Evolutionary conservation across 1,140 invertebrate species (phyloP).

Genomic region (Cyrtorhinus lividipennis): DNA sequence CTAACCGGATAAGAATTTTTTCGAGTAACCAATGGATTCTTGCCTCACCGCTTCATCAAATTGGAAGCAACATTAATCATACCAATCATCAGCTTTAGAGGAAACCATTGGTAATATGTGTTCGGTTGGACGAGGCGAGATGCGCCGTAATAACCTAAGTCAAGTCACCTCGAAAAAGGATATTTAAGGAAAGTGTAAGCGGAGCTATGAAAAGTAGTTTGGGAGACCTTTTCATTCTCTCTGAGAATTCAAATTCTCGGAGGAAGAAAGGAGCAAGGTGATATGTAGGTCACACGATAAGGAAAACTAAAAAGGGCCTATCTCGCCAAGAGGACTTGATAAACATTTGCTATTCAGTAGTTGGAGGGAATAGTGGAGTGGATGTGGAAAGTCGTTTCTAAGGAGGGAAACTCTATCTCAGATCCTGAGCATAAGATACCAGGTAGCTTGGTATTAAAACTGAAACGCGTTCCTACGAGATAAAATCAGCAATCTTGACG

Average conservation of each 20-base stretch:
- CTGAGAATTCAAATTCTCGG: background rate
- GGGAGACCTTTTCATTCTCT: background rate
- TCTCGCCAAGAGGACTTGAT: background rate
- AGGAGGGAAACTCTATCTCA: background rate
- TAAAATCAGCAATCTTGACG: background rate
- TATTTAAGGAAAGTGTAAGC: too few species aligned
- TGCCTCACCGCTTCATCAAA: too few species aligned
- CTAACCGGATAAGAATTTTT: too few species aligned
- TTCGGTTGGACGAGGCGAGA: too few species aligned
- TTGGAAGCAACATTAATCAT: too few species aligned
- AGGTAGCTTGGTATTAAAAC: slow-evolving; percentile 2
- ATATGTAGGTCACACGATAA: slow-evolving; percentile 6
- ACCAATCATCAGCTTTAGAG: too few species aligned
- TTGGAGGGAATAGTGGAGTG: background rate
- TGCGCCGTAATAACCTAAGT: too few species aligned
- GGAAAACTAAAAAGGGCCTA: background rate
- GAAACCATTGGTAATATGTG: too few species aligned
- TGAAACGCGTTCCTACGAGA: background rate
- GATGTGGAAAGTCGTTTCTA: background rate
- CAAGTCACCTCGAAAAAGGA: too few species aligned
- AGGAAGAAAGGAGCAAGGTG: background rate
- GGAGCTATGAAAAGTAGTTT: background rate
- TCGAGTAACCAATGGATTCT: too few species aligned
- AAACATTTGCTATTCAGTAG: background rate
- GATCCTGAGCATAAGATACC: background rate